Percentiles rank a stretch among this genome's conserved stretches.
phyloP scores from a whole-genome alignment of 1,140 invertebrate genomes.

The Lucilia sericata region DNA sequence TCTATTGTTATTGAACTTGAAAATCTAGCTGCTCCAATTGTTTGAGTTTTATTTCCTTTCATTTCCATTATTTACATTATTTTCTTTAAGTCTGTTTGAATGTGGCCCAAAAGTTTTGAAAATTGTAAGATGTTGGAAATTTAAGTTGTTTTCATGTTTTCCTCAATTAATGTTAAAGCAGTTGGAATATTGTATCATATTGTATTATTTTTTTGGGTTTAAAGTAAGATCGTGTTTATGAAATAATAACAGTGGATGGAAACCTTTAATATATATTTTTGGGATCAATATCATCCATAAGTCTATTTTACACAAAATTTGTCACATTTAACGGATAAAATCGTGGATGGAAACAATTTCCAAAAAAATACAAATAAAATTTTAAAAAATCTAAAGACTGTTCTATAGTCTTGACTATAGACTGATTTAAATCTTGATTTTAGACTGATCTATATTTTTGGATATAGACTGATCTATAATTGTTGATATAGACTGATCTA shows the following conservation, averaged over 20 bases:
- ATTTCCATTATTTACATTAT: not conserved
- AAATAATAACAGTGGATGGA: not conserved
- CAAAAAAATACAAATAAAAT: no score
- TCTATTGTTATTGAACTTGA: slow-evolving; percentile 10
- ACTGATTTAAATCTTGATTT: no score
- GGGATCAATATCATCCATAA: no score
- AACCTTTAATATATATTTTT: not conserved
- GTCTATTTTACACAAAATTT: no score
- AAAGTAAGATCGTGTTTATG: not conserved
- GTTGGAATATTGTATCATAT: not conserved
- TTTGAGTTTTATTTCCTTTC: not conserved
- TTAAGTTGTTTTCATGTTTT: not conserved
- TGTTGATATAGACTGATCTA: no score
- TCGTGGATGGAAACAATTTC: no score
- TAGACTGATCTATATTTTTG: no score
- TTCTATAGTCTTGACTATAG: no score
- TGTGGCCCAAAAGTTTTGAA: no score
- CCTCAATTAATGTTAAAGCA: not conserved
- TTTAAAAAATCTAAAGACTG: no score
- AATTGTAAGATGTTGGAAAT: not conserved
- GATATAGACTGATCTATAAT: no score
- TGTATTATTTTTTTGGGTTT: not conserved
- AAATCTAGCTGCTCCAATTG: not conserved
- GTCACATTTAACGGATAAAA: no score
- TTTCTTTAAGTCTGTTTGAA: not conserved